Percentiles rank a stretch among this genome's conserved stretches.
These are phyloP conservation scores for Atopsyche davidsoni DNA, from an alignment of 1,140 invertebrate genomes.

Conservation along the genomic window DNA sequence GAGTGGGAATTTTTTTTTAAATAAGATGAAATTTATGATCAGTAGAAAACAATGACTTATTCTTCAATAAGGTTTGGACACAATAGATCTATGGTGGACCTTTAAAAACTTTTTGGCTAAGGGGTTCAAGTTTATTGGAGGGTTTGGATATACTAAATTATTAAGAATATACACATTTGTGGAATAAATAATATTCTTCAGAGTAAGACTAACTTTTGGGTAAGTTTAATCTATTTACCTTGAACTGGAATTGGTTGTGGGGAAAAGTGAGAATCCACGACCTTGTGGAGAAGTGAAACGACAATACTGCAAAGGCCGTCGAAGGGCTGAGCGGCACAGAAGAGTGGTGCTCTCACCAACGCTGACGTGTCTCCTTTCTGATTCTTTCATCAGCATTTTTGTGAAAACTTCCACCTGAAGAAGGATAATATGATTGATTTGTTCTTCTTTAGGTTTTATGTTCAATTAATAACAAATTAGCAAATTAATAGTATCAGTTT, in stretches of 20 bases:
- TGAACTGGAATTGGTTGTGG: neutral
- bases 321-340: slow-evolving; percentile 2
- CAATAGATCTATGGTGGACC: neutral
- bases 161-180: neutral
- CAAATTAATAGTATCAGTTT: neutral
- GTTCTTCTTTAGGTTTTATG: too few species aligned
- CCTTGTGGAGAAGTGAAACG: slow-evolving; percentile 5
- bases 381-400: neutral
- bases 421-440: too few species aligned
- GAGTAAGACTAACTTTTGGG: neutral
- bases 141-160: slow-evolving; percentile 1
- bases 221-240: slow-evolving; percentile 4
- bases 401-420: slow-evolving; percentile 7
- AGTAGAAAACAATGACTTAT: slow-evolving; percentile 6
- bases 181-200: neutral
- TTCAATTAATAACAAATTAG: neutral
- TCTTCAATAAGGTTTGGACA: slow-evolving; percentile 9
- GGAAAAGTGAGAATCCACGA: neutral
- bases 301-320: slow-evolving; percentile 3
- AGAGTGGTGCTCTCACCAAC: neutral
- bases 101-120: slow-evolving; percentile 8
- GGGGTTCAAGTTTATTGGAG: slow-evolving; percentile 3
- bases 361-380: neutral
- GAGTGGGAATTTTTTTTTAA: neutral
- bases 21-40: slow-evolving; percentile 1